Percentiles rank a stretch among this genome's conserved stretches.
phyloP scores from a whole-genome alignment of 1,140 invertebrate genomes.

The Drosophila willistoni region DNA sequence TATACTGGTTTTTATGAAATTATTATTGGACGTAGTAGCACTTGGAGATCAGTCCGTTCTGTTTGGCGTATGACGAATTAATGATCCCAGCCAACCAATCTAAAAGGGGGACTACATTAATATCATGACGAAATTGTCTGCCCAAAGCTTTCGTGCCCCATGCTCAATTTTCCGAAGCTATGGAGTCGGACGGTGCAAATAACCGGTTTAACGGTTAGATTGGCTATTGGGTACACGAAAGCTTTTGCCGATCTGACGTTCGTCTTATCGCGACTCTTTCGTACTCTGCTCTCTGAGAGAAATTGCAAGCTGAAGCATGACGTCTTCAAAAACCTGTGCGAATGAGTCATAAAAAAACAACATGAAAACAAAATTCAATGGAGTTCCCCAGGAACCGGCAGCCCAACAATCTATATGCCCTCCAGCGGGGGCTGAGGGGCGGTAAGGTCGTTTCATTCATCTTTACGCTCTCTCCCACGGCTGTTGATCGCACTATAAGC shows the following conservation, averaged over 20 bases:
- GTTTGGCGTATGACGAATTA: conserved; percentile 55
- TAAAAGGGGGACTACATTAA: conserved; percentile 49
- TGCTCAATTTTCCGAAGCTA: neutral
- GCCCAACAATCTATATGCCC: neutral
- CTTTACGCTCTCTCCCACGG: conserved; percentile 12
- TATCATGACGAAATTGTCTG: conserved; percentile 56
- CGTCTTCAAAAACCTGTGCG: conserved; percentile 41
- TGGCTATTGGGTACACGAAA: conserved; percentile 12
- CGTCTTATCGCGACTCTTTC: conserved; percentile 15
- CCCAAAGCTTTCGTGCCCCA: conserved; percentile 38
- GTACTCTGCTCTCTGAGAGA: conserved; percentile 16
- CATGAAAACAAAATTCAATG: conserved; percentile 40
- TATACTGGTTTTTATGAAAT: conserved; percentile 33
- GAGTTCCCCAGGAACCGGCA: conserved; percentile 65
- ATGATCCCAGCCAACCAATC: conserved; percentile 50
- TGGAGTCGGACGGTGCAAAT: neutral
- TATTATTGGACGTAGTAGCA: conserved; percentile 20
- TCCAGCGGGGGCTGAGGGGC: neutral
- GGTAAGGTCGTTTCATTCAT: conserved; percentile 79
- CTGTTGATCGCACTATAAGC: neutral
- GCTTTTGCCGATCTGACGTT: conserved; percentile 30
- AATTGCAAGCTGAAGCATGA: conserved; percentile 61
- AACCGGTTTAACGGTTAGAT: conserved; percentile 1
- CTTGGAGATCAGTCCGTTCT: conserved; percentile 50
- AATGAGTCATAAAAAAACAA: conserved; percentile 46